Conservation (phyloP, 2,888 invertebrate species). For the Tipula lateralis region DNA sequence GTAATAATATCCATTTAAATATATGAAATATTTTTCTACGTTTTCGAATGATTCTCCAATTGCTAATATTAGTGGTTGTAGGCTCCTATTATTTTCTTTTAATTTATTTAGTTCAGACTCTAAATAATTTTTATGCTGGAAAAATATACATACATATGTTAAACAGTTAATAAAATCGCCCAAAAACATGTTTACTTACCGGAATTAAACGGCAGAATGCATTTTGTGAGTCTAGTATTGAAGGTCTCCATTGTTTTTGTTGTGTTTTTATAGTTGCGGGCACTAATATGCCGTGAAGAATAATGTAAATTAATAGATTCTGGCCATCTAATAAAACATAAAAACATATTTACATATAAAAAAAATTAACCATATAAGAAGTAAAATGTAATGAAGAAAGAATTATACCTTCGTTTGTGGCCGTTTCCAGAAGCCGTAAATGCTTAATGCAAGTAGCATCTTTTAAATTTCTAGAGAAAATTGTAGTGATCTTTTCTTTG, state of each 20-base stretch:
- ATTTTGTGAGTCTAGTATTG: constrained; percentile 3
- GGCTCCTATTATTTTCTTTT: not conserved
- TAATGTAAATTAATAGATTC: not conserved
- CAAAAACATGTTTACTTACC: not conserved
- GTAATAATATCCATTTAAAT: not conserved
- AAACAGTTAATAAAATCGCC: not conserved
- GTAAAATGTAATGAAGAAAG: not conserved
- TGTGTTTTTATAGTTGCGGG: not conserved
- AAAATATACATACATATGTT: not conserved
- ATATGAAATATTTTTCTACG: not conserved
- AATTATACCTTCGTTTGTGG: not conserved
- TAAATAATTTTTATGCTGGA: not conserved
- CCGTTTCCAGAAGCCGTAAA: not conserved
- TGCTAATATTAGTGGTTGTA: not conserved
- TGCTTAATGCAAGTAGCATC: not conserved
- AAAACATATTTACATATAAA: not conserved
- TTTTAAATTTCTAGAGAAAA: not conserved
- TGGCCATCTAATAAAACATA: not conserved
- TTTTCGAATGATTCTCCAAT: not conserved
- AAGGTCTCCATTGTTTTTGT: constrained; percentile 20
- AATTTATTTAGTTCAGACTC: not conserved
- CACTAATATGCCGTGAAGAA: not conserved
- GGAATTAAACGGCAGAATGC: not conserved
- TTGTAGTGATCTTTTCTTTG: not conserved
- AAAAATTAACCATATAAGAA: not conserved